phyloP scores from a whole-genome alignment of 2,888 invertebrate species.

The Ichneumoninae sp. region DNA sequence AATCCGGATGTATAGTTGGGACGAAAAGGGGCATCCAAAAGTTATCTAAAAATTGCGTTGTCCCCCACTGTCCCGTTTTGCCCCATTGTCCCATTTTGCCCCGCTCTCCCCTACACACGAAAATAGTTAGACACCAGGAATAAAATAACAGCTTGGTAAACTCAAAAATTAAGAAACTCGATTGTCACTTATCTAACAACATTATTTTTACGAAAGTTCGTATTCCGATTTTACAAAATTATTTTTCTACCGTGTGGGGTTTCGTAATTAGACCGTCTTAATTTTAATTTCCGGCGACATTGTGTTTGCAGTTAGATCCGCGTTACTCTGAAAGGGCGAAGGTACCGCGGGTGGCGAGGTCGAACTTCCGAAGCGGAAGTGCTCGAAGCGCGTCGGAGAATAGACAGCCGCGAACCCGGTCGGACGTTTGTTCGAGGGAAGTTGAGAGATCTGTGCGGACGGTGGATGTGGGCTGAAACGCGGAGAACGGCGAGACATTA shows the following conservation, averaged over 20 bases:
- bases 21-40: too few species aligned
- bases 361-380: constrained; percentile 8
- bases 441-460: not conserved
- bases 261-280: not conserved
- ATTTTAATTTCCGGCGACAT: not conserved
- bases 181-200: too few species aligned
- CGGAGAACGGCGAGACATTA: constrained; percentile 52
- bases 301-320: not conserved
- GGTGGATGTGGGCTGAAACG: constrained; percentile 3
- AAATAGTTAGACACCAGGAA: not conserved
- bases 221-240: too few species aligned
- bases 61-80: too few species aligned
- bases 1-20: too few species aligned
- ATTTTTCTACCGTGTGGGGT: not conserved
- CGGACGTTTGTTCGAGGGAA: constrained; percentile 40
- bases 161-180: not conserved
- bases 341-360: not conserved
- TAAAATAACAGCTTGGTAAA: not conserved
- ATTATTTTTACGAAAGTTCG: too few species aligned
- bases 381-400: constrained; percentile 13
- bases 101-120: not conserved
- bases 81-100: too few species aligned
- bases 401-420: not conserved
- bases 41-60: too few species aligned
- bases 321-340: not conserved